Base-by-base conservation (phyloP, 2,113 vertebrate genomes). In the Butorides virescens region DNA sequence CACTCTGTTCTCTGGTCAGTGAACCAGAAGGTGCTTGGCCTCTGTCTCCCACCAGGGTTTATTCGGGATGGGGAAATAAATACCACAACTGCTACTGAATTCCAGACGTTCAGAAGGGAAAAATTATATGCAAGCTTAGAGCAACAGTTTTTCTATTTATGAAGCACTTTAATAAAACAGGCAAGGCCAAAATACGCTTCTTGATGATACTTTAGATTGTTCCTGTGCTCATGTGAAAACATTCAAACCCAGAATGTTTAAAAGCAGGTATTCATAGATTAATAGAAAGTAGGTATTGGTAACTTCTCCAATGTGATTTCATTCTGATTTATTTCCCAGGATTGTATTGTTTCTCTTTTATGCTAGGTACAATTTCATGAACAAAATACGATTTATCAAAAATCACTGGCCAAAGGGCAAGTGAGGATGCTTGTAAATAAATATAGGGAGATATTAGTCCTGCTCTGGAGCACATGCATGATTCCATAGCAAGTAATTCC, bases 301-400 rank as follows among this genome's bases (percentile, higher is more conserved):
- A n/a, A 46, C 23, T 79, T 74, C 25, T 61, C 49, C 61, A 47
- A 0, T 0, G 2, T 66, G 17, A n/a, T 34, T 65, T 47, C 0
- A 5, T 70, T 91, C 61, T 15, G 36, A 1, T 61, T 66, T 52
- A 7, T 66, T 86, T 84, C 36, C 39, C 25, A 11, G 18, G 27
- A 14, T 13, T 37, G 13, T 32, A 6, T 10, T 49, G 3, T 30
- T 85, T 46, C 5, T 55, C 42, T 49, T 44, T 68, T 32, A 81
- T 52, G 8, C 29, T 49, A 34, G 12, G 39, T 50, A 56, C 20
- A 32, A 6, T 52, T 82, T 65, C 30, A 30, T 49, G 36, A 39
- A 34, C 20, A 19, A 34, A 79, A 32, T 4, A 11, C 2, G 7
- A 3, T 13, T 34, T 50, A 19, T 65, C 23, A 79, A 11, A 88